phyloP scores from a whole-genome alignment of 2,113 vertebrate species.

The Uria lomvia region DNA sequence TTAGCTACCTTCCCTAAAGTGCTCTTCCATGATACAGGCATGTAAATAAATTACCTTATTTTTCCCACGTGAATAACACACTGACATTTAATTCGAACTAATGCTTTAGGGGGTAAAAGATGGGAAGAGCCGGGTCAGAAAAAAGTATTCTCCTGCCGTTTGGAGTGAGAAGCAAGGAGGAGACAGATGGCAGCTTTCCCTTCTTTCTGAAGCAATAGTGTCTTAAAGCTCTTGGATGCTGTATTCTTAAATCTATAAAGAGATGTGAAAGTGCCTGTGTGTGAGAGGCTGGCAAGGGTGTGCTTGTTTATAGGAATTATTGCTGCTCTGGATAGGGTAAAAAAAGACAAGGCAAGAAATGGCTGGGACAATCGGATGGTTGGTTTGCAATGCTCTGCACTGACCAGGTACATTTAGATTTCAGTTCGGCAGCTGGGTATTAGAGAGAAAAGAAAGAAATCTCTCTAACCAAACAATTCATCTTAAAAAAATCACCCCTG shows the following conservation, averaged over 20 bases:
- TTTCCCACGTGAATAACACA: neutral
- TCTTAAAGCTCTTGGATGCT: slow-evolving; percentile 41
- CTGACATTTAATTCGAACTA: slow-evolving; percentile 19
- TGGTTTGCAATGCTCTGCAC: neutral
- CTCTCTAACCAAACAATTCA: neutral
- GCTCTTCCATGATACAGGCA: neutral
- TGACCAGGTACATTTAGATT: neutral
- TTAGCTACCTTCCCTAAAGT: neutral
- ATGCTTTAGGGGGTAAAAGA: neutral
- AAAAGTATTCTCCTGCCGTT: neutral
- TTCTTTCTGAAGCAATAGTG: slow-evolving; percentile 16
- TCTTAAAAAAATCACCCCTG: neutral
- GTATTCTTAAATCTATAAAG: slow-evolving; percentile 24
- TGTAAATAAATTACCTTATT: slow-evolving; percentile 36
- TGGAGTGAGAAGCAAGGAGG: slow-evolving; percentile 11
- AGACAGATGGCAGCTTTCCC: slow-evolving; percentile 43
- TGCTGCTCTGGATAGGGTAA: neutral
- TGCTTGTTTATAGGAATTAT: neutral
- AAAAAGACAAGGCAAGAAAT: neutral
- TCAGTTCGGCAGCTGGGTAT: neutral
- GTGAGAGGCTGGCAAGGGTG: neutral
- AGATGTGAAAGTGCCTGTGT: neutral
- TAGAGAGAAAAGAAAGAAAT: neutral
- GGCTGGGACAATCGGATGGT: neutral
- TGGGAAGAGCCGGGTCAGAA: slow-evolving; percentile 28